Evolutionary conservation across 2,113 vertebrate genomes (phyloP).

Genomic region (Aptenodytes forsteri): DNA sequence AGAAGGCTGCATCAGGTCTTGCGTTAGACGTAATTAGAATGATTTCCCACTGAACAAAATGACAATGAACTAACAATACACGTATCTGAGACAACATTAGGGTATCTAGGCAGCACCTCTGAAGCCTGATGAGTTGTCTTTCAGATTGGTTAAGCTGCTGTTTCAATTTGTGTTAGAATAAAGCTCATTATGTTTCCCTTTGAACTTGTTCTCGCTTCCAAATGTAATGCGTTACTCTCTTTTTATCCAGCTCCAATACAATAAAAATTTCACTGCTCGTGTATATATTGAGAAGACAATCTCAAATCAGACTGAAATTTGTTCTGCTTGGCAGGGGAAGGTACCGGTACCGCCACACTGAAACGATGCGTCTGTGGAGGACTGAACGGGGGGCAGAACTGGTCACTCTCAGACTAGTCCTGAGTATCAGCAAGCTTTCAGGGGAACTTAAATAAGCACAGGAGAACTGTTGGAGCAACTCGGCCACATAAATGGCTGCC

Average conservation of each 20-base stretch:
- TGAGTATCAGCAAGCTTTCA: background rate
- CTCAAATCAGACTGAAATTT: background rate
- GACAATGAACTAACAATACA: background rate
- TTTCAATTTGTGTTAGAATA: background rate
- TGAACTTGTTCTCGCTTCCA: background rate
- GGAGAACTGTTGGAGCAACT: background rate
- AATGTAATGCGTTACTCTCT: background rate
- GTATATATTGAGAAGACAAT: background rate
- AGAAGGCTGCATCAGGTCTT: background rate
- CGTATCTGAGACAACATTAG: fast-evolving
- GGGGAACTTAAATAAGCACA: background rate
- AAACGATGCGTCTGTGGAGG: background rate
- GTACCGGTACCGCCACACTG: background rate
- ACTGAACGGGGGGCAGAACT: background rate
- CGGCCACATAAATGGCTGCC: background rate
- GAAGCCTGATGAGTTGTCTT: background rate
- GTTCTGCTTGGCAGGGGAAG: background rate
- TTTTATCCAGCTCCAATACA: background rate
- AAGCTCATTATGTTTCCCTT: background rate
- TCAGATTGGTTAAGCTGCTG: background rate
- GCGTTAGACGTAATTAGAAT: background rate
- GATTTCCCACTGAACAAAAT: background rate
- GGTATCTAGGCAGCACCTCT: background rate
- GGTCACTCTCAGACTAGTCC: background rate
- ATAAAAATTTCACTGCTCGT: background rate